Evolutionary conservation across 64 coral and sea anemone species (phyloP).

Genomic region (Montipora capricornis): DNA sequence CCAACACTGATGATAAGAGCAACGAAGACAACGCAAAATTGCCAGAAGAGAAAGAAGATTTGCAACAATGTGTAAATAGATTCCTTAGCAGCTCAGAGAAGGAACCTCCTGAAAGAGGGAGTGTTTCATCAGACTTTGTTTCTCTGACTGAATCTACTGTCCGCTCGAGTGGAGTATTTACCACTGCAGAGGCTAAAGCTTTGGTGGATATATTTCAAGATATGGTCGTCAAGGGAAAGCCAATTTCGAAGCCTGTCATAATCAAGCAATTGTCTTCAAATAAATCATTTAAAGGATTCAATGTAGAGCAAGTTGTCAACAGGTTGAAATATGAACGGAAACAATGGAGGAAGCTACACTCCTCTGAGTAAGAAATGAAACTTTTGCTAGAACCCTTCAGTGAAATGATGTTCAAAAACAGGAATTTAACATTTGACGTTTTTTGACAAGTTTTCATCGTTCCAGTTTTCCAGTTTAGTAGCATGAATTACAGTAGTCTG

Average conservation of each 20-base stretch:
- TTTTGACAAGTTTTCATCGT: no score
- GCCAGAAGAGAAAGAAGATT: background rate
- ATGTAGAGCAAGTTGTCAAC: constrained; percentile 43
- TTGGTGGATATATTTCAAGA: constrained; percentile 28
- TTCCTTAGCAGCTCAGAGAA: background rate
- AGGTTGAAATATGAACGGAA: constrained; percentile 38
- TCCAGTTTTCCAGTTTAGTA: no score
- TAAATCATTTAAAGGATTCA: background rate
- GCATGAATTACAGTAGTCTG: no score
- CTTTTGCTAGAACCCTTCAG: no score
- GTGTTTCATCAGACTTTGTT: constrained; percentile 1
- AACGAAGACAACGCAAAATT: background rate
- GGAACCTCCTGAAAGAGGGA: background rate
- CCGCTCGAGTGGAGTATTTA: background rate
- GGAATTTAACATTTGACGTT: no score
- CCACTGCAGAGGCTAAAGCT: background rate
- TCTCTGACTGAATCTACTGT: constrained; percentile 9
- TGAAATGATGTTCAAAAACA: no score
- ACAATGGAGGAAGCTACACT: background rate
- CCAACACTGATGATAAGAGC: constrained; percentile 4
- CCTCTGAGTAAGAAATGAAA: no score
- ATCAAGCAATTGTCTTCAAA: background rate
- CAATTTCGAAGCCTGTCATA: constrained; percentile 39
- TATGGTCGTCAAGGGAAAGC: constrained; percentile 11
- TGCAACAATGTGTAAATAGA: constrained; percentile 11